Conservation (phyloP, 1,140 invertebrate species). For the Mylabris phalerata region DNA sequence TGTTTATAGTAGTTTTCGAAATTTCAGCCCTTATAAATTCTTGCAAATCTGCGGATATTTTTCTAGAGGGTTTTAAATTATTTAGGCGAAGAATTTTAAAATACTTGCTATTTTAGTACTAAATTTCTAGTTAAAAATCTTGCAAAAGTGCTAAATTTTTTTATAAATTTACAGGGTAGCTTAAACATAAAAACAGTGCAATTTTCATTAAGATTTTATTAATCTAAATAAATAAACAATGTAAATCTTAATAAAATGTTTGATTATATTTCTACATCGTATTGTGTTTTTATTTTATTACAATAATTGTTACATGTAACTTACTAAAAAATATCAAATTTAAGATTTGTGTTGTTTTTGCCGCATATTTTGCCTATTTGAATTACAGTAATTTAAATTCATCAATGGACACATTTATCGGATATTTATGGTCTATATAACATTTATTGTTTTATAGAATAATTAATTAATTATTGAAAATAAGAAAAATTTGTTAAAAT, state of each 20-base stretch:
- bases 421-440: neutral
- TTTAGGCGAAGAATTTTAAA: no score
- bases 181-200: no score
- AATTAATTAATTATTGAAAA: neutral
- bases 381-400: neutral
- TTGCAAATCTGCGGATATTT: no score
- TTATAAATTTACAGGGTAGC: no score
- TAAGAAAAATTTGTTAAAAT: constrained; percentile 12
- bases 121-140: no score
- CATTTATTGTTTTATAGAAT: constrained; percentile 4
- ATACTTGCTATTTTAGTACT: no score
- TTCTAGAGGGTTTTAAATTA: no score
- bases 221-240: constrained; percentile 31
- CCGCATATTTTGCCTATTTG: neutral
- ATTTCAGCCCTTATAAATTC: no score
- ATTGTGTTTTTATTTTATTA: constrained; percentile 13
- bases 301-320: constrained; percentile 23
- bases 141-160: no score
- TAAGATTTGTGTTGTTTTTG: constrained; percentile 16
- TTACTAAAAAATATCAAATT: constrained; percentile 32
- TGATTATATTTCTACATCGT: constrained; percentile 8
- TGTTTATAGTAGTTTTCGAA: no score
- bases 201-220: constrained; percentile 16
- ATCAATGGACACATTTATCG: neutral
- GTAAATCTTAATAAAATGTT: constrained; percentile 25